Evolutionary conservation across 1,140 invertebrate species (phyloP).

Genomic region (Micrasema minimum): DNA sequence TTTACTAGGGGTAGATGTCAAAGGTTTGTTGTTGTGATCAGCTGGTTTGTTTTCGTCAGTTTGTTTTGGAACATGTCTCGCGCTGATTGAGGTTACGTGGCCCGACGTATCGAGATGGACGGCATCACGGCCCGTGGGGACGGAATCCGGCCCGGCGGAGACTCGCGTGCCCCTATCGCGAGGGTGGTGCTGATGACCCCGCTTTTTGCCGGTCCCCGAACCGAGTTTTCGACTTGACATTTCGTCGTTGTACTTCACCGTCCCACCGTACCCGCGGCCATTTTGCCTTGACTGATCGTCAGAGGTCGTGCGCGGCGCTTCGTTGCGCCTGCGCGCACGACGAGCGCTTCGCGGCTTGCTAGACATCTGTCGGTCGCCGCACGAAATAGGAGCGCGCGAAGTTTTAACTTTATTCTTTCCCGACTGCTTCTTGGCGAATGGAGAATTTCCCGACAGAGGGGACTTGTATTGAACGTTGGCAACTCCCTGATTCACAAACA

Average conservation of each 20-base stretch:
- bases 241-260: conserved; percentile 30
- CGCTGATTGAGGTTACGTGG: conserved; percentile 65
- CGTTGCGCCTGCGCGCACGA: conserved; percentile 37
- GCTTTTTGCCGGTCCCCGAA: conserved; percentile 60
- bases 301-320: conserved; percentile 40
- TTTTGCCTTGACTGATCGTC: conserved; percentile 56
- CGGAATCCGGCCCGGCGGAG: conserved; percentile 63
- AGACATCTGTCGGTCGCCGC: conserved; percentile 42
- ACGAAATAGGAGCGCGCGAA: conserved; percentile 43
- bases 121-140: conserved; percentile 67
- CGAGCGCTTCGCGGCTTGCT: conserved; percentile 30
- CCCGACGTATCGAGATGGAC: conserved; percentile 65
- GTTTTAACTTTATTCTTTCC: conserved; percentile 41
- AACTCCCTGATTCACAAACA: conserved; percentile 31
- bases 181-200: conserved; percentile 82
- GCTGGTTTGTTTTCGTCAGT: conserved; percentile 50
- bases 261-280: conserved; percentile 47
- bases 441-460: conserved; percentile 22
- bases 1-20: conserved; percentile 34
- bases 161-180: conserved; percentile 62
- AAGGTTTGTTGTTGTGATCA: conserved; percentile 36
- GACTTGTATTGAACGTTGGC: conserved; percentile 36
- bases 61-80: conserved; percentile 61
- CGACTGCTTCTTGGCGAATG: conserved; percentile 30
- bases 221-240: conserved; percentile 44